phyloP scores from a whole-genome alignment of 2,113 vertebrate species.

The Tyto alba region DNA sequence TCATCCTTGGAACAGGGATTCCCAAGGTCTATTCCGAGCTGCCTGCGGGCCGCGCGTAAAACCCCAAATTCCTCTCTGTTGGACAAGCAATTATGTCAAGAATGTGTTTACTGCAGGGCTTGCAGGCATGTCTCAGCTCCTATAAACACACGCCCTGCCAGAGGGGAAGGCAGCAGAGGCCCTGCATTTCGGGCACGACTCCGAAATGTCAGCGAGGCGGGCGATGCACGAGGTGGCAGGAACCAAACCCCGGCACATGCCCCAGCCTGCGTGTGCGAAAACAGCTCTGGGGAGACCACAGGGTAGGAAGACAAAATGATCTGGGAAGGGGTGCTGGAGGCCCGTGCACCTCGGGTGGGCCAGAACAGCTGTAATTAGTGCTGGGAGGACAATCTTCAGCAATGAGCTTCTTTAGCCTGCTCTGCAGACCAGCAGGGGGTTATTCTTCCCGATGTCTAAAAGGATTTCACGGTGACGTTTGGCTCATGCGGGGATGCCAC shows the following conservation, averaged over 20 bases:
- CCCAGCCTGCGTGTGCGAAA: not conserved
- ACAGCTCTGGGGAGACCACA: rapidly evolving
- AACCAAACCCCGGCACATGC: not conserved
- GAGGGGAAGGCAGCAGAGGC: not conserved
- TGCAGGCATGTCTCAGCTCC: slow-evolving; percentile 33
- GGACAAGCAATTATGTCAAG: slow-evolving; percentile 28
- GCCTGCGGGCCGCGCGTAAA: not conserved
- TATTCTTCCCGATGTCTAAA: rapidly evolving
- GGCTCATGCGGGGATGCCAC: not conserved
- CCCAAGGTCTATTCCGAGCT: slow-evolving; percentile 12
- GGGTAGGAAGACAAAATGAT: not conserved
- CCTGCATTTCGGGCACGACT: not conserved
- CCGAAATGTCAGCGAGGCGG: not conserved
- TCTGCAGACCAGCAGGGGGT: not conserved
- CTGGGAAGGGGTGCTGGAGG: not conserved
- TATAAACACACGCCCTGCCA: not conserved
- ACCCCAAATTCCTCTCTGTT: not conserved
- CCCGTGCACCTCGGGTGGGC: not conserved
- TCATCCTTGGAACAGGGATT: slow-evolving; percentile 7
- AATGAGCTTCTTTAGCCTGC: rapidly evolving
- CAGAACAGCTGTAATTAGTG: not conserved
- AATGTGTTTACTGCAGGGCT: slow-evolving; percentile 38
- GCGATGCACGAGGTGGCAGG: not conserved
- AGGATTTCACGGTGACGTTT: not conserved
- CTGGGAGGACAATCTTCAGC: not conserved